Evolutionary conservation across 1,140 invertebrate species (phyloP), one percentile per base, ranked within the genome.

Genomic region (Conus ventricosus): DNA sequence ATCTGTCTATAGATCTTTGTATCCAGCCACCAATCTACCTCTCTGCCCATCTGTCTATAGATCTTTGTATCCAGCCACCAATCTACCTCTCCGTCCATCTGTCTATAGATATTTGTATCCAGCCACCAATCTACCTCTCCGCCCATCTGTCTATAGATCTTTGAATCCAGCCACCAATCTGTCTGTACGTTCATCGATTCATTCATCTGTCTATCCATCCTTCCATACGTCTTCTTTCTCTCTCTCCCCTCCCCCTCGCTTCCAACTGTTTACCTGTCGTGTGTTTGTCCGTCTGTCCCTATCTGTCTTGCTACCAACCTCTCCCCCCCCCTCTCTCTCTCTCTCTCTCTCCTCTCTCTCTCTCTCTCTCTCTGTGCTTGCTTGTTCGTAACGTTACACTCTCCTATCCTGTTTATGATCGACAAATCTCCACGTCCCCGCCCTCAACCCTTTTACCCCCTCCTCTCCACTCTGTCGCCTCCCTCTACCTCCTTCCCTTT

Each of bases 341-440:
- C 67, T 71, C 13, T 71, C 67, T 71, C 67, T 71, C 67, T 71
- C 67, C 67, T 71, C 67, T 71, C 67, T 71, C 54, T 82, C 80
- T 82, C 54, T 53, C 39, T 51, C 54, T 51, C 39, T 51, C 39
- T 51, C 67, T 39, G 39, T 39, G 39, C 39, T 39, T 39, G 39
- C 39, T 39, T 39, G 39, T 39, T 39, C 39, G 39, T 39, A 39
- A 39, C 39, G 39, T 39, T 39, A 39, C 39, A 39, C 39, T 39
- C 39, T 39, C 39, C 39, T 39, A 39, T 39, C 39, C 39, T 39
- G 39, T 39, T 39, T 39, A 39, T 39, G 39, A 39, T 39, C 39
- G 39, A 39, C 39, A 39, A 39, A 39, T 39, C 39, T 39, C 39
- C 39, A 39, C 39, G 39, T 39, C 39, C 39, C 39, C 39, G 0